Evolutionary conservation across 2,113 vertebrate genomes (phyloP).

Genomic region (Ammodramus savannarum): DNA sequence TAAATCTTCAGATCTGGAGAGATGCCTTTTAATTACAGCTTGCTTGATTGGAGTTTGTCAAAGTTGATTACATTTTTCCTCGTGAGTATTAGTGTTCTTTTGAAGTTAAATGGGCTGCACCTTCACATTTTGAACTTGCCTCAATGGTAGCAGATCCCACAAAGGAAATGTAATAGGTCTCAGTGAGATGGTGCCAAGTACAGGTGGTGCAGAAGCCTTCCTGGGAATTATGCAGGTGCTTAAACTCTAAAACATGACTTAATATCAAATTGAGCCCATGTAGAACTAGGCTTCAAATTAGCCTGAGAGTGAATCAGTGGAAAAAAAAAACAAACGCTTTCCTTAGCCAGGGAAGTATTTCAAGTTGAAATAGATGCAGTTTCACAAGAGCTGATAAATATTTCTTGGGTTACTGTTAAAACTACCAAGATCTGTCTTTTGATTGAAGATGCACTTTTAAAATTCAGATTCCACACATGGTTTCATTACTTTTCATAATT

Average conservation of each 20-base stretch:
- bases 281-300: background rate
- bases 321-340: background rate
- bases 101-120: background rate
- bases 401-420: background rate
- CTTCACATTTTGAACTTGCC: background rate
- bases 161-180: background rate
- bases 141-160: background rate
- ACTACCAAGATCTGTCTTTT: background rate
- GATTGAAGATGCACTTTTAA: background rate
- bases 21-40: conserved; percentile 16
- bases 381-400: background rate
- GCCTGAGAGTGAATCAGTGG: background rate
- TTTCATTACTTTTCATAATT: background rate
- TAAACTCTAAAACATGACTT: background rate
- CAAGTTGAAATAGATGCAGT: background rate
- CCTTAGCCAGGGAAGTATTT: background rate
- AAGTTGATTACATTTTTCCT: background rate
- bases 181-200: background rate
- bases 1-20: background rate
- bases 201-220: background rate
- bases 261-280: background rate
- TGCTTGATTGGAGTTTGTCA: background rate
- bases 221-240: background rate
- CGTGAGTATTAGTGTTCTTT: background rate
- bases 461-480: background rate